Percentiles rank a stretch among this genome's conserved stretches.
phyloP scores from a whole-genome alignment of 2,113 vertebrate genomes.

The Carollia perspicillata region DNA sequence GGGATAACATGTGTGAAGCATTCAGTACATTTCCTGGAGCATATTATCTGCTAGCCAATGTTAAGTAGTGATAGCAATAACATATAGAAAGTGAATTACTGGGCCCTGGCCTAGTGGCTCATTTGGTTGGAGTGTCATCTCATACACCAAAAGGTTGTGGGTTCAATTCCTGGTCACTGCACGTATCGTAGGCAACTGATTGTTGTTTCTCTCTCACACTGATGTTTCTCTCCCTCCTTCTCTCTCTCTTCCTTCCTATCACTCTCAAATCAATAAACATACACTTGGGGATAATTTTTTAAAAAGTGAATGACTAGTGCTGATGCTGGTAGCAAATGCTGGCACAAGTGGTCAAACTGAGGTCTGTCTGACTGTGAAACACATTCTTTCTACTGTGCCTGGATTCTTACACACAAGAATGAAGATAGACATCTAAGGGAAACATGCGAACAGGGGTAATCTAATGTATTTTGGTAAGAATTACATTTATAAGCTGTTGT shows the following conservation, averaged over 20 bases:
- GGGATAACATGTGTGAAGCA: neutral
- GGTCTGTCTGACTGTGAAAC: neutral
- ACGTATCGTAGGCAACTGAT: too few species aligned
- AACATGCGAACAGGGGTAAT: neutral
- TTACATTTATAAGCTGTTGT: neutral
- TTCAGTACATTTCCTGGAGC: neutral
- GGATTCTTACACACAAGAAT: neutral
- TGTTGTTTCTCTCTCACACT: too few species aligned
- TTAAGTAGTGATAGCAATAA: neutral
- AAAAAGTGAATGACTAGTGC: neutral
- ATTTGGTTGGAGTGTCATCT: too few species aligned
- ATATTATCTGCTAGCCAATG: neutral
- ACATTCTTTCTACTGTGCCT: neutral
- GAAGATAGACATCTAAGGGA: neutral
- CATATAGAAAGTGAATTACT: neutral
- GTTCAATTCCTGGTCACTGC: too few species aligned
- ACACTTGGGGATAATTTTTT: too few species aligned
- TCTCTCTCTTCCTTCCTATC: too few species aligned
- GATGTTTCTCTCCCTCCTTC: too few species aligned
- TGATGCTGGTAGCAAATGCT: neutral
- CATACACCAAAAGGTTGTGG: too few species aligned
- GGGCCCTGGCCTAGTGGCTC: too few species aligned
- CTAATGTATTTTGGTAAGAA: neutral
- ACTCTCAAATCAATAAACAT: too few species aligned
- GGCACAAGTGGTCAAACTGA: neutral